phyloP scores from a whole-genome alignment of 2,113 vertebrate species.

The Rynchops niger region DNA sequence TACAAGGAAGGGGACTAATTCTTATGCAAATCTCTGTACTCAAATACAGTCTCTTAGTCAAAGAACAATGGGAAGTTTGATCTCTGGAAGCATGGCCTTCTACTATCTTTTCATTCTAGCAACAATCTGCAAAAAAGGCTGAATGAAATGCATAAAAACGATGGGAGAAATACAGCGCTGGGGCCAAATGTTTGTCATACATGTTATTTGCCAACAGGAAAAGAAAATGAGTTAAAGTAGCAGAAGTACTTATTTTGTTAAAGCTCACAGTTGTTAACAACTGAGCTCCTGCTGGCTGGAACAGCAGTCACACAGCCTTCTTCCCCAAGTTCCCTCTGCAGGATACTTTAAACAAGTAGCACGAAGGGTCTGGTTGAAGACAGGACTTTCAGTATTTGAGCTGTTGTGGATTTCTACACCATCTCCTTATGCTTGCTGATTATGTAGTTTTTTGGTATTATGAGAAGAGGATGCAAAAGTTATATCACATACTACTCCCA shows the following conservation, averaged over 20 bases:
- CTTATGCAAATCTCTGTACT: slow-evolving; percentile 69
- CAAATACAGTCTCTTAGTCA: slow-evolving; percentile 42
- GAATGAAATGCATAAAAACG: slow-evolving; percentile 29
- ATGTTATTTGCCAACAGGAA: neutral
- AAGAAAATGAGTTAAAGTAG: neutral
- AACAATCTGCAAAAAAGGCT: neutral
- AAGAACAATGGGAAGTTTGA: slow-evolving; percentile 71
- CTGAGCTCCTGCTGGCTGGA: neutral
- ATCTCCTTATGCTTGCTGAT: neutral
- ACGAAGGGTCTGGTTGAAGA: neutral
- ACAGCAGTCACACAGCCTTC: neutral
- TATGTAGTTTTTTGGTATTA: neutral
- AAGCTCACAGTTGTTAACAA: neutral
- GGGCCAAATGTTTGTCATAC: neutral
- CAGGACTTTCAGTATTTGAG: neutral
- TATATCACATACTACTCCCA: neutral
- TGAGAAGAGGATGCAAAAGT: neutral
- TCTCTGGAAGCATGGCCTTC: slow-evolving; percentile 25
- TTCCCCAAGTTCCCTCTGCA: neutral
- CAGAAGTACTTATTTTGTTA: neutral
- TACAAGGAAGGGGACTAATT: slow-evolving; percentile 63
- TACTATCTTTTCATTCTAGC: slow-evolving; percentile 27
- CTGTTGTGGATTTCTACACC: neutral
- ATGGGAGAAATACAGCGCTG: neutral
- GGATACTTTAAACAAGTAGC: neutral